Percentiles rank a stretch among this genome's conserved stretches.
These are phyloP conservation scores for Trissolcus brochymenae DNA, from an alignment of 2,888 invertebrate species.

Conservation along the genomic window DNA sequence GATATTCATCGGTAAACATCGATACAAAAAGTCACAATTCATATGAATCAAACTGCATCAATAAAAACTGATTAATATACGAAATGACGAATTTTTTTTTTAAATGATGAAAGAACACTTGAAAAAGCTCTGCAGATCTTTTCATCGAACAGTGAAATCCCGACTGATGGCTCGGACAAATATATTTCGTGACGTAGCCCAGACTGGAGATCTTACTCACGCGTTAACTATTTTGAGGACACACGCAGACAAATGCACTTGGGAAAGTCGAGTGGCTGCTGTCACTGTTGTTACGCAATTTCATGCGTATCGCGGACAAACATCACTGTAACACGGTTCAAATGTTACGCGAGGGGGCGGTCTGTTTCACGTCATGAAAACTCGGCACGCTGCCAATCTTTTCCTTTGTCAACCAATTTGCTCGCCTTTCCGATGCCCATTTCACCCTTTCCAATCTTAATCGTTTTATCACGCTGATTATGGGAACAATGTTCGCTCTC, in stretches of 20 bases:
- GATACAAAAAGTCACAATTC: too few relatives aligned
- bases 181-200: constrained; percentile 53
- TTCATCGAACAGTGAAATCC: constrained; percentile 33
- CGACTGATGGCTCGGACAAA: constrained; percentile 51
- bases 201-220: constrained; percentile 61
- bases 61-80: too few relatives aligned
- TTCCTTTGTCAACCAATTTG: neutral
- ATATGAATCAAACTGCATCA: too few relatives aligned
- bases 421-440: too few relatives aligned
- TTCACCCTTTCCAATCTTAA: too few relatives aligned
- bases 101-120: neutral
- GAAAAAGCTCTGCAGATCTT: constrained; percentile 39
- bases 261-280: constrained; percentile 35
- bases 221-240: constrained; percentile 68
- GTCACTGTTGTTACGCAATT: constrained; percentile 47
- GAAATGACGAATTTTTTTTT: too few relatives aligned
- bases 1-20: too few relatives aligned
- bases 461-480: too few relatives aligned
- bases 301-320: constrained; percentile 6
- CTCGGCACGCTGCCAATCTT: constrained; percentile 3
- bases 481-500: neutral
- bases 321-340: too few relatives aligned
- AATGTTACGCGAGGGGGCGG: constrained; percentile 8
- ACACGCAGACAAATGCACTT: constrained; percentile 33
- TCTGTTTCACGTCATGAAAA: constrained; percentile 1